Base-by-base conservation (phyloP, 2,113 vertebrate genomes). In the Podarcis cretensis region DNA sequence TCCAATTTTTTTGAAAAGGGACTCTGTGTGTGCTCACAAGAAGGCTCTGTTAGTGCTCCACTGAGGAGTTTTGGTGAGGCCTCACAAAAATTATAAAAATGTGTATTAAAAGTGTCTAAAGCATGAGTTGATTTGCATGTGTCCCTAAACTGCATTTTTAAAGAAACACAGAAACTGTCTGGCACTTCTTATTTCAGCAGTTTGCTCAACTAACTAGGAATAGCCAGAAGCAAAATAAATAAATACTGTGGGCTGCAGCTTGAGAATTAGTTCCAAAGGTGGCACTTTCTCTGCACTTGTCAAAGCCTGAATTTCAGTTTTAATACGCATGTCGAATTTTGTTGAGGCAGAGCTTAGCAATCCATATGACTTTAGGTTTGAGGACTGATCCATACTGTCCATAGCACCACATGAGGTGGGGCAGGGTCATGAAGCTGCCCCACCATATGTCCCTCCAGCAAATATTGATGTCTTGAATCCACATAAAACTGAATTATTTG, bases 141-240 rank as follows among this genome's bases (percentile, higher is more conserved):
- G 18, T 25, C n/a, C 59, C 27, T 86, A 66, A 20, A 48, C 30
- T 86, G 57, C 35, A 77, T 43, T 43, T 77, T 76, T 43, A 23
- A 66, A 85, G 73, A 83, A 83, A 84, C 68, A 63, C 63, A 71
- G 10, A 78, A 35, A 23, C 14, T 21, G 83, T 25, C 43, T 71
- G 20, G 74, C 89, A 74, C n/a, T 81, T 83, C n/a, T 86, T 68
- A 43, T 83, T 80, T 71, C 81, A 93, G 69, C 1, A 13, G 74
- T 81, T 66, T 75, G 87, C 90, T 88, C 23, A 84, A 90, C 32
- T 84, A 91, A 86, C 35, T 89, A 81, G 43, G 25, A 90, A 92
- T 90, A 85, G 21, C 40, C n/a, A 65, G 37, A 90, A 92, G 35
- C 30, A 92, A 30, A 57, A 79, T 43, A 68, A n/a, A 18, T 54